Evolutionary conservation across 2,113 vertebrate genomes (phyloP).

Genomic region (Puntigrus tetrazona): DNA sequence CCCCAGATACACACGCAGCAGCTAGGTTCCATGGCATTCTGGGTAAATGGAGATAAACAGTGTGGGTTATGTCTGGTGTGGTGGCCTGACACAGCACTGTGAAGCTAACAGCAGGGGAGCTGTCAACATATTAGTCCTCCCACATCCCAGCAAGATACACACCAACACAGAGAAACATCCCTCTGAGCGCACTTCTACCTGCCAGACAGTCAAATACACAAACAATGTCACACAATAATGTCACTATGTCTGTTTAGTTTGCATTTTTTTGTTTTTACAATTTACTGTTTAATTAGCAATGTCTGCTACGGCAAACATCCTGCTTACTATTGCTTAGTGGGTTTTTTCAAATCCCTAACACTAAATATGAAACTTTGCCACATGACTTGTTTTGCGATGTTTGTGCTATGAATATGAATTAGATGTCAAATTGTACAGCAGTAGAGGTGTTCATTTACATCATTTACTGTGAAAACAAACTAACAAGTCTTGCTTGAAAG

Average conservation of each 20-base stretch:
- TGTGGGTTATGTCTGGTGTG: slow-evolving; percentile 56
- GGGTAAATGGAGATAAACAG: slow-evolving; percentile 69
- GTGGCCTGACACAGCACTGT: slow-evolving; percentile 70
- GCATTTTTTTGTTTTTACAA: background rate
- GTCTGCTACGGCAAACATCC: background rate
- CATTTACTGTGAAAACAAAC: background rate
- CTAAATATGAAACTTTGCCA: background rate
- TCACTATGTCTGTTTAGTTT: background rate
- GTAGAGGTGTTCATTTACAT: background rate
- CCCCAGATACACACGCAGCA: slow-evolving; percentile 55
- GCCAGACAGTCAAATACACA: background rate
- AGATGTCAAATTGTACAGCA: background rate
- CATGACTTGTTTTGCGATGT: background rate
- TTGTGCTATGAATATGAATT: background rate
- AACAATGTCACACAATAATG: background rate
- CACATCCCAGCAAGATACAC: slow-evolving; percentile 53
- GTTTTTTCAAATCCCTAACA: background rate
- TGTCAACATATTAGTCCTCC: slow-evolving; percentile 69
- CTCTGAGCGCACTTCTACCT: slow-evolving; percentile 29
- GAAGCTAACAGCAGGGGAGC: slow-evolving; percentile 58
- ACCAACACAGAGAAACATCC: slow-evolving; percentile 21
- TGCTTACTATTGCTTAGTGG: background rate
- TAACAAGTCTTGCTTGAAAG: background rate
- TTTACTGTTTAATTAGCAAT: background rate
- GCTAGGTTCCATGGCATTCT: slow-evolving; percentile 56